Percentiles rank a stretch among this genome's conserved stretches.
These are phyloP conservation scores for Mormyrus hasselquistii DNA, from an alignment of 2,797 vertebrate genomes.

Conservation along the genomic window DNA sequence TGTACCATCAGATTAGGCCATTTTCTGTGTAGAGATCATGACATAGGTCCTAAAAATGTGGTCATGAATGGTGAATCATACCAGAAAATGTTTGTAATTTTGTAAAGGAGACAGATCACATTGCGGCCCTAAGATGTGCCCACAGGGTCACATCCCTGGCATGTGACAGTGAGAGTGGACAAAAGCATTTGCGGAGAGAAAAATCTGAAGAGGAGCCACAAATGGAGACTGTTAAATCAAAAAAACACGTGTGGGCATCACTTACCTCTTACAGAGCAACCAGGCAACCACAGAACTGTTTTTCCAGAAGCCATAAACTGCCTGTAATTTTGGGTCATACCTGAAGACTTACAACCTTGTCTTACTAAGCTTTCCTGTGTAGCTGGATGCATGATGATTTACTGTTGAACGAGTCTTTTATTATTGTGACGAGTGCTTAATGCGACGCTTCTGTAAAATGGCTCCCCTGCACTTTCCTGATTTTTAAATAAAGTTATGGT, in stretches of 20 bases:
- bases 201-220: not conserved
- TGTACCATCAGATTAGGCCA: not conserved
- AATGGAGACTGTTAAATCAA: not conserved
- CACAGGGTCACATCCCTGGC: not conserved
- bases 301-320: conserved; percentile 1
- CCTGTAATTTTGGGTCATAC: not conserved
- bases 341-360: not conserved
- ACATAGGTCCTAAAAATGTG: not conserved
- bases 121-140: not conserved
- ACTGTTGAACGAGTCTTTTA: not conserved
- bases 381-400: not conserved
- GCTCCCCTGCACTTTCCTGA: not conserved
- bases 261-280: not conserved
- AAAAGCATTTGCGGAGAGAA: not conserved
- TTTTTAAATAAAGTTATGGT: not conserved
- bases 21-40: not conserved
- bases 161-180: not conserved
- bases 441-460: conserved; percentile 3
- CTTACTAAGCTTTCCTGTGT: not conserved
- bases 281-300: not conserved
- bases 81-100: not conserved
- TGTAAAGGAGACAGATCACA: not conserved
- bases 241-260: not conserved
- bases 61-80: not conserved
- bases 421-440: not conserved